phyloP scores from a whole-genome alignment of 1,140 invertebrate genomes.

The Aphidius ervi region DNA sequence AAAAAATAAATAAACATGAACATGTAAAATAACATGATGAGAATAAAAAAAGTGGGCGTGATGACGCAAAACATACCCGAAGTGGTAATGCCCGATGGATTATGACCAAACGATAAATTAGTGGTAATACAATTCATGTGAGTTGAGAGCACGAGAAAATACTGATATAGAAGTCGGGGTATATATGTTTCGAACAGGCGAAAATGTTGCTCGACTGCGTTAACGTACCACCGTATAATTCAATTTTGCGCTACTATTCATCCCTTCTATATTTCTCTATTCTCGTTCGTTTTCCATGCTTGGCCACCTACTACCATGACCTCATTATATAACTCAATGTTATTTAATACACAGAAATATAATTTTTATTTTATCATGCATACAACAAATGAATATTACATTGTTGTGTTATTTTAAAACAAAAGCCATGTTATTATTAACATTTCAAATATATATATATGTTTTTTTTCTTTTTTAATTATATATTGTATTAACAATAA shows the following conservation, averaged over 20 bases:
- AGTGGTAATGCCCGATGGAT: conserved; percentile 20
- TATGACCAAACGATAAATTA: conserved; percentile 23
- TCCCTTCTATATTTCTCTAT: conserved; percentile 12
- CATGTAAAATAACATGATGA: too few relatives aligned
- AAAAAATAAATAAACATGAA: too few relatives aligned
- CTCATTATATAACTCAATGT: conserved; percentile 3
- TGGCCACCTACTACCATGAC: conserved; percentile 4
- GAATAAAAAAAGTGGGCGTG: not conserved
- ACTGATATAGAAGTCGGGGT: conserved; percentile 11
- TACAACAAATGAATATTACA: too few relatives aligned
- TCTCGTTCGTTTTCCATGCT: conserved; percentile 13
- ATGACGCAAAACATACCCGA: conserved; percentile 6
- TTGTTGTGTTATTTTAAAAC: too few relatives aligned
- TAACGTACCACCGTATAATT: conserved; percentile 24
- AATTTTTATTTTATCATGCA: too few relatives aligned
- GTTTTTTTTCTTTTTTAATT: too few relatives aligned
- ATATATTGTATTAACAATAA: too few relatives aligned
- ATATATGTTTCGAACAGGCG: conserved; percentile 21
- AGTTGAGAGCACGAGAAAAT: not conserved
- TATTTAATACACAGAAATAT: not conserved
- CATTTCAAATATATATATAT: too few relatives aligned
- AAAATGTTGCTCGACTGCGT: conserved; percentile 22
- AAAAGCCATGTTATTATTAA: too few relatives aligned
- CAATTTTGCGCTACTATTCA: conserved; percentile 22
- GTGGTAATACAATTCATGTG: not conserved